phyloP scores from a whole-genome alignment of 2,888 invertebrate species.

The Phaonia tiefii region DNA sequence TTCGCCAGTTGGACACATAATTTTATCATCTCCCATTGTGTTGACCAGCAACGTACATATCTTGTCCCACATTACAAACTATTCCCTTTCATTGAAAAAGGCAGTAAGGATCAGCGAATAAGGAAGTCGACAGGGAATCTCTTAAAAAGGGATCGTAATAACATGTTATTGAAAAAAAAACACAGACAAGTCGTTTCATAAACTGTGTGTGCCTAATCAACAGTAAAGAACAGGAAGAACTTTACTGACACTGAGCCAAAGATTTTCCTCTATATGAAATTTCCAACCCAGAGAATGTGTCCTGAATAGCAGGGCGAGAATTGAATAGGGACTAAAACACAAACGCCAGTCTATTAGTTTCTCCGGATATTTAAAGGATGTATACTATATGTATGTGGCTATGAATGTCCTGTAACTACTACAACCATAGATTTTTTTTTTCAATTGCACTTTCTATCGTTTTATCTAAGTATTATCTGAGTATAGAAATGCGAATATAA shows the following conservation, averaged over 20 bases:
- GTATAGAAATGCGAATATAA: neutral
- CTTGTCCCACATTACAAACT: too few species aligned
- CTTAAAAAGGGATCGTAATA: too few species aligned
- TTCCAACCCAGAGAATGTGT: neutral
- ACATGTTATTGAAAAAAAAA: too few species aligned
- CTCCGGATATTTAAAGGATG: slow-evolving; percentile 21
- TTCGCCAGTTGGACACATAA: too few species aligned
- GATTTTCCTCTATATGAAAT: neutral
- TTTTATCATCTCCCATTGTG: too few species aligned
- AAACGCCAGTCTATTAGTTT: slow-evolving; percentile 39
- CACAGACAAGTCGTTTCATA: slow-evolving; percentile 54
- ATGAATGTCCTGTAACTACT: neutral
- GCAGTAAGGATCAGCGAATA: too few species aligned
- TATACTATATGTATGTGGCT: neutral
- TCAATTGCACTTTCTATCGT: too few species aligned
- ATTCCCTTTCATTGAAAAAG: too few species aligned
- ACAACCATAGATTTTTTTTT: neutral
- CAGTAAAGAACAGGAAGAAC: slow-evolving; percentile 58
- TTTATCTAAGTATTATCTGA: slow-evolving; percentile 3
- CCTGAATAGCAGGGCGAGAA: neutral
- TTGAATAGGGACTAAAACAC: neutral
- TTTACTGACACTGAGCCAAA: slow-evolving; percentile 17
- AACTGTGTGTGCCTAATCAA: slow-evolving; percentile 60
- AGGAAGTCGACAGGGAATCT: too few species aligned
- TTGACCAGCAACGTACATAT: too few species aligned